These are phyloP conservation scores for Gopherus evgoodei DNA, from an alignment of 2,113 vertebrate genomes.

Conservation along the genomic window DNA sequence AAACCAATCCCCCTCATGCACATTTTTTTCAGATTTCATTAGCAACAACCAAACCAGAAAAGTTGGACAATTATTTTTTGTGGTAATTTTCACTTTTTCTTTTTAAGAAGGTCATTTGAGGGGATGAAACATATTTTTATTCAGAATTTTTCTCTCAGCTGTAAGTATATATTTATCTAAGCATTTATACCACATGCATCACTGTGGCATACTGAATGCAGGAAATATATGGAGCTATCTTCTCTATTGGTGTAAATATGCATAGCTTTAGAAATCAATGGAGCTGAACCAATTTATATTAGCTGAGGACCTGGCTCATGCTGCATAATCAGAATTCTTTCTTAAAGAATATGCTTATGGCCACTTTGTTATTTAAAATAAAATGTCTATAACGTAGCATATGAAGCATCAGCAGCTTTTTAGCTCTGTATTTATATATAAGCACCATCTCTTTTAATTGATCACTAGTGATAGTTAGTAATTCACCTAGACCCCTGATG, in stretches of 20 bases:
- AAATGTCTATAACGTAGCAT: not conserved
- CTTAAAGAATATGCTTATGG: not conserved
- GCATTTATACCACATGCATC: conserved; percentile 46
- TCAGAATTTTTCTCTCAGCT: not conserved
- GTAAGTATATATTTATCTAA: not conserved
- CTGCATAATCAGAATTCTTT: not conserved
- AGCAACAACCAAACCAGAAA: not conserved
- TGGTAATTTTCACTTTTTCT: not conserved
- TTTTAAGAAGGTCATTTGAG: not conserved
- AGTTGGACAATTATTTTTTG: not conserved
- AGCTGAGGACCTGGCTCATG: not conserved
- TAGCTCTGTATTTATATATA: not conserved
- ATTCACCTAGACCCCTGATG: accelerated
- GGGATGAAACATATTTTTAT: not conserved
- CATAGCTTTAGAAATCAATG: not conserved
- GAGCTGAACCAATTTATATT: not conserved
- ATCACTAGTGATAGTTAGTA: not conserved
- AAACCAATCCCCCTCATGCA: accelerated
- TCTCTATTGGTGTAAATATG: not conserved
- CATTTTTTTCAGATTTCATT: not conserved
- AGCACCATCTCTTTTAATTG: not conserved
- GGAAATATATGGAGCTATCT: conserved; percentile 17
- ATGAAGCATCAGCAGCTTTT: not conserved
- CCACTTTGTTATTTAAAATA: not conserved
- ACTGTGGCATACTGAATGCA: accelerated